phyloP scores from a whole-genome alignment of 2,797 vertebrate species.

The Nannoperca australis region DNA sequence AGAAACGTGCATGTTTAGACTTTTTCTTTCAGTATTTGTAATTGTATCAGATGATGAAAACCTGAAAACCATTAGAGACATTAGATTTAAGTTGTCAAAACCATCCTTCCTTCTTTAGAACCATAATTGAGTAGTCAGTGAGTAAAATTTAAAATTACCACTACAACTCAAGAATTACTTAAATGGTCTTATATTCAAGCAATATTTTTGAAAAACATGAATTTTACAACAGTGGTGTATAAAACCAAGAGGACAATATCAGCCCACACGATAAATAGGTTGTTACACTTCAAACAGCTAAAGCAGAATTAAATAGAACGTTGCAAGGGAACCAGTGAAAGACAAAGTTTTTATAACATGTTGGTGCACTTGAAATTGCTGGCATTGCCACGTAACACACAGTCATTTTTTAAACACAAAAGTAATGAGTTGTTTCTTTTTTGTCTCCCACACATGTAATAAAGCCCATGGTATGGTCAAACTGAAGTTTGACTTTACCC shows the following conservation, averaged over 20 bases:
- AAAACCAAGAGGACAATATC: constrained; percentile 58
- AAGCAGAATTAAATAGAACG: constrained; percentile 38
- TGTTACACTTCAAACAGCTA: constrained; percentile 58
- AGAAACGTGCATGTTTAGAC: neutral
- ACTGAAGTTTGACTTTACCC: constrained; percentile 19
- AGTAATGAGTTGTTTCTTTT: constrained; percentile 2
- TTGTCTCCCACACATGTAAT: constrained; percentile 3
- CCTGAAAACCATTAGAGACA: neutral
- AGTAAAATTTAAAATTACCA: constrained; percentile 37
- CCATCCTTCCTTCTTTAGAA: neutral
- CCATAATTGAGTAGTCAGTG: neutral
- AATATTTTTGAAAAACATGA: constrained; percentile 43
- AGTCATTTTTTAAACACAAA: constrained; percentile 26
- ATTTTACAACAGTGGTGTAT: constrained; percentile 61
- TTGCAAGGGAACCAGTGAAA: constrained; percentile 15
- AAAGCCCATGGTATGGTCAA: constrained; percentile 33
- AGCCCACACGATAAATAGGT: constrained; percentile 70
- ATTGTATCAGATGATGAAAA: constrained; percentile 1
- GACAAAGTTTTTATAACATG: constrained; percentile 14
- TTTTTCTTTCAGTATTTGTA: neutral
- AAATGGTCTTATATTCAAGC: constrained; percentile 56
- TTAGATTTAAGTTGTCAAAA: neutral
- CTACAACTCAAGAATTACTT: constrained; percentile 32
- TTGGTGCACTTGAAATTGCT: constrained; percentile 33
- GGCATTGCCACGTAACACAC: constrained; percentile 22